These are phyloP conservation scores for Pantherophis guttatus DNA, from an alignment of 2,113 vertebrate genomes.

Conservation along the genomic window DNA sequence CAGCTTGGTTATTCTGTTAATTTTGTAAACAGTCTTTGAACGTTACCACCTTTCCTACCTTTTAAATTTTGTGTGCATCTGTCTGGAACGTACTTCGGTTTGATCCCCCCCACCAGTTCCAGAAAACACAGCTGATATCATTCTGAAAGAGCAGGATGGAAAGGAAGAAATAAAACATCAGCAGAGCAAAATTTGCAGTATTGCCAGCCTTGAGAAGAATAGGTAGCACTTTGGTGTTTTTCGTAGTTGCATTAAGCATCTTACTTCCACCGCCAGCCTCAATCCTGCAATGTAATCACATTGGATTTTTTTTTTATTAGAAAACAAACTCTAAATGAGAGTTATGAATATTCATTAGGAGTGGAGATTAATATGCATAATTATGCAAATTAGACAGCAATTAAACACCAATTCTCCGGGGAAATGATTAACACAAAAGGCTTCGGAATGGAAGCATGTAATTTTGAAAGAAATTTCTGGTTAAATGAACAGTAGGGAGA, in stretches of 20 bases:
- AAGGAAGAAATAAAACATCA: constrained; percentile 39
- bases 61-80: neutral
- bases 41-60: neutral
- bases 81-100: neutral
- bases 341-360: constrained; percentile 92
- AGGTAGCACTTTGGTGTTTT: constrained; percentile 36
- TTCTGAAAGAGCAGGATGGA: constrained; percentile 8
- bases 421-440: constrained; percentile 68
- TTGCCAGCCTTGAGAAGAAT: constrained; percentile 63
- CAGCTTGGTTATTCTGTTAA: neutral
- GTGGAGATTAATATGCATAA: constrained; percentile 91
- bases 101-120: neutral
- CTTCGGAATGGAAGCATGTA: constrained; percentile 59
- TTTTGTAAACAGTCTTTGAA: neutral
- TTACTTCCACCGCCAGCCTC: constrained; percentile 42
- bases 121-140: constrained; percentile 58
- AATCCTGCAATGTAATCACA: constrained; percentile 56
- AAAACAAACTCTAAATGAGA: constrained; percentile 85
- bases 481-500: constrained; percentile 60
- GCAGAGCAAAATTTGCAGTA: constrained; percentile 62
- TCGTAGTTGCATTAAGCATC: constrained; percentile 58
- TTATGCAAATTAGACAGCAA: constrained; percentile 94
- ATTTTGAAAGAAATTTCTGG: constrained; percentile 68
- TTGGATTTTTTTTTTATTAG: constrained; percentile 81
- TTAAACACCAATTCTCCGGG: constrained; percentile 80